phyloP scores from a whole-genome alignment of 2,888 invertebrate genomes.

The Sisyra terminalis region DNA sequence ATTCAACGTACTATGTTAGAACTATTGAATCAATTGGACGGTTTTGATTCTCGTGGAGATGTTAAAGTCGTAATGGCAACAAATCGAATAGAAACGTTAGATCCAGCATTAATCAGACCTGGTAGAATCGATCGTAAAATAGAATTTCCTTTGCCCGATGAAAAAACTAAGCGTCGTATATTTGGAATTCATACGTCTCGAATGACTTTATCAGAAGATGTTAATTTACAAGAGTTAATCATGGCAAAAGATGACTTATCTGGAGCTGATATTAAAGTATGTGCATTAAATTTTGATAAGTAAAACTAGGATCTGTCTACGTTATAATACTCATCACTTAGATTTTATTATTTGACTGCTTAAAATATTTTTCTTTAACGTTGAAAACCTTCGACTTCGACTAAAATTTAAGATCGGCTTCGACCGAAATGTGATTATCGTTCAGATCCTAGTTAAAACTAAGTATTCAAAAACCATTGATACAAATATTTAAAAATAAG shows the following conservation, averaged over 20 bases:
- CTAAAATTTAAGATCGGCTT: too few species aligned
- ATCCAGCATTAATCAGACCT: slow-evolving; percentile 95
- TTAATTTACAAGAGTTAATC: slow-evolving; percentile 91
- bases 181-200: slow-evolving; percentile 97
- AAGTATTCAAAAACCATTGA: too few species aligned
- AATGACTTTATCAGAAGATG: slow-evolving; percentile 95
- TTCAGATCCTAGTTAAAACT: too few species aligned
- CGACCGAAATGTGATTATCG: too few species aligned
- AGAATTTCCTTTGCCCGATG: slow-evolving; percentile 97
- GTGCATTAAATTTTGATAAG: too few species aligned
- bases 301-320: too few species aligned
- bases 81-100: slow-evolving; percentile 94
- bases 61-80: slow-evolving; percentile 97
- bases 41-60: slow-evolving; percentile 92
- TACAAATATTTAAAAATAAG: too few species aligned
- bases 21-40: slow-evolving; percentile 93
- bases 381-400: too few species aligned
- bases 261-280: slow-evolving; percentile 86
- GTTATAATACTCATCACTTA: too few species aligned
- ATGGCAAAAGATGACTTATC: slow-evolving; percentile 99
- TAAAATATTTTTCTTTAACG: too few species aligned
- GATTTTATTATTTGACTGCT: too few species aligned
- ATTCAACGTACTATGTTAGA: slow-evolving; percentile 99
- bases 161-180: slow-evolving; percentile 93
- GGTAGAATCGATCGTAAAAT: slow-evolving; percentile 99